phyloP scores from a whole-genome alignment of 2,888 invertebrate genomes.

The Caenorhabditis uteleia region DNA sequence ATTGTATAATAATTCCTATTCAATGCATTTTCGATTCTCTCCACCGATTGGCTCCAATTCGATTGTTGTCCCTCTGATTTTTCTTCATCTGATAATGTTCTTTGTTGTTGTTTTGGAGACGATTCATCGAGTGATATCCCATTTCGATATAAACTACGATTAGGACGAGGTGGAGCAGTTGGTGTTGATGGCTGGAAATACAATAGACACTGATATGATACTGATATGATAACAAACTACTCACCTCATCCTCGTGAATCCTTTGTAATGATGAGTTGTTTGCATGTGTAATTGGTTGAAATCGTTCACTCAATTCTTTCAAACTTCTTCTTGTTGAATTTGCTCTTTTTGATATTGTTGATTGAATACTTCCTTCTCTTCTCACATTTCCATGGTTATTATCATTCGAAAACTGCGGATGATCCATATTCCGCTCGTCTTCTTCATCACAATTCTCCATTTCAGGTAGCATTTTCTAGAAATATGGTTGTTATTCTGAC shows the following conservation, averaged over 20 bases:
- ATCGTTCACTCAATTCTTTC: slow-evolving; percentile 34
- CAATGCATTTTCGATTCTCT: slow-evolving; percentile 39
- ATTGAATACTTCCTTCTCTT: slow-evolving; percentile 25
- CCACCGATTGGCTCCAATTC: slow-evolving; percentile 35
- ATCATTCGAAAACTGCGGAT: background rate
- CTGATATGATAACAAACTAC: background rate
- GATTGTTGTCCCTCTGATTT: slow-evolving; percentile 29
- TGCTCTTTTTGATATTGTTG: slow-evolving; percentile 39
- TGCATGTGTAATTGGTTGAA: slow-evolving; percentile 30
- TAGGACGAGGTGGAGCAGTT: slow-evolving; percentile 39
- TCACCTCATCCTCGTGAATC: slow-evolving; percentile 34
- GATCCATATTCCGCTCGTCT: slow-evolving; percentile 20
- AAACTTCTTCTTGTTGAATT: slow-evolving; percentile 33
- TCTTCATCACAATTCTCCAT: slow-evolving; percentile 31
- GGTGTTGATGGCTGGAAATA: slow-evolving; percentile 37
- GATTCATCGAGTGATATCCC: slow-evolving; percentile 14
- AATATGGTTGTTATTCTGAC: background rate
- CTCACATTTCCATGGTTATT: background rate
- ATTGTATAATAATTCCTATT: slow-evolving; percentile 56
- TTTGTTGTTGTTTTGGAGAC: slow-evolving; percentile 5
- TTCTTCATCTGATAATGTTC: slow-evolving; percentile 11
- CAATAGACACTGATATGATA: background rate
- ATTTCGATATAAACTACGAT: slow-evolving; percentile 25
- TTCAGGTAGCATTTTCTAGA: slow-evolving; percentile 45
- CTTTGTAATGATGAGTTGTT: no score